Evolutionary conservation across 2,113 vertebrate species (phyloP), one percentile per base, ranked within the genome.

Genomic region (Corapipo altera): DNA sequence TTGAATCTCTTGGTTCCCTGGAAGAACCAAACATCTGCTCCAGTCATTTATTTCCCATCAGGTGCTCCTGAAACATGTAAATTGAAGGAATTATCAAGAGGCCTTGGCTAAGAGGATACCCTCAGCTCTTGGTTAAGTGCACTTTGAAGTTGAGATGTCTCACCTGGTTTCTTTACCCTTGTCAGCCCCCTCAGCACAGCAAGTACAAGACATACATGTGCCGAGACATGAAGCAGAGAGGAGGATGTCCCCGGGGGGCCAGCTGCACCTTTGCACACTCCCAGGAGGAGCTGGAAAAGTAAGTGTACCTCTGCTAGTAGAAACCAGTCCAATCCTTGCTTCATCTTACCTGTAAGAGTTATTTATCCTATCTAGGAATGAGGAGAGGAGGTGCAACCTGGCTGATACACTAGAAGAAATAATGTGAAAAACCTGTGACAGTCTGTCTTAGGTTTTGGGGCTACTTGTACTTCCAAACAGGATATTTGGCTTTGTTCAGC

Each of bases 161-260:
- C 93, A 86, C 35, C 44, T 85, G 79, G 8, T 88, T 87, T 89
- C 44, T 90, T 59, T 90, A 28, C 35, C 77, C 92, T 61, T 93
- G n/a, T 23, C 94, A 99, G 99, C 99, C 99, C 93, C 99, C 99
- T 75, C 99, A 99, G 97, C 99, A 99, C 97, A 99, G 99, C 98
- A 99, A 99, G 94, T 99, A 99, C 91, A 99, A 99, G 97, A 99
- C 99, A 4, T 99, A 99, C 92, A 99, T 99, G 99, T 99, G 99
- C 95, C 98, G 99, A 66, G 99, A 99, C 97, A 99, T 99, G 99
- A 99, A 99, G 95, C 99, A 99, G 97, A 99, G 99, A 96, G 99
- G 99, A 92, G 99, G 99, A 49, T 99, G 99, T 96, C 99, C 99
- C 72, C 98, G 99, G 18, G 99, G 99, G 66, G 99, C 99, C 95